Evolutionary conservation across 2,888 invertebrate species (phyloP), one percentile per base, ranked within the genome.

Genomic region (Pristionchus exspectatus): DNA sequence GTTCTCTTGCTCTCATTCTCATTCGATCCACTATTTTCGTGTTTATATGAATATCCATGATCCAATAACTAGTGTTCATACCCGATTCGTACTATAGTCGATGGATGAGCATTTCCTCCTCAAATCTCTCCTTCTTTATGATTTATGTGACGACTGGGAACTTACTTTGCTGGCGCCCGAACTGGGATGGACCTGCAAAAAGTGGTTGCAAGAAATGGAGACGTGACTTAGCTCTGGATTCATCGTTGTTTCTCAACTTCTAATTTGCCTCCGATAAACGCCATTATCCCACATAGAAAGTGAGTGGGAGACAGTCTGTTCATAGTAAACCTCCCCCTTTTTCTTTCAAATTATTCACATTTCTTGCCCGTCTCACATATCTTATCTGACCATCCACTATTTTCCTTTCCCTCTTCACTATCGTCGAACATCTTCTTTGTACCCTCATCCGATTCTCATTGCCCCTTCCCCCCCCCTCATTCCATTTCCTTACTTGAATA

Each of bases 231-330:
- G 21, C 74, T 18, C 30, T 7, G 10, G 30, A 74, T 74, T 74
- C 38, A 9, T 74, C 38, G 38, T 24, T 18, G 27, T 33, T 38
- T 74, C 38, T 33, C 21, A 74, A 74, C 30, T 30, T 30, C 38
- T 9, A 74, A 74, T 74, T 66, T 30, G 24, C 12, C 24, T 24
- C 74, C 74, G 74, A 21, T 18, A 38, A 74, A 74, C 74, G 33
- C 74, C 33, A 38, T 74, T 74, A 74, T 38, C 74, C 30, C 69
- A 9, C 21, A 74, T 74, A 24, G 74, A 33, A 74, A 38, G 74
- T 24, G 38, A 38, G 16, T 74, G 10, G 63, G 63, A n/a, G 63
- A 24, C 24, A 1, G n/a, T 24, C 24, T 56, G 56, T 56, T n/a
- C 21, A 24, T 24, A 63, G 63, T 50, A 9, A 50, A 50, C 7